phyloP scores from a whole-genome alignment of 2,797 vertebrate genomes.

The Synanceia verrucosa region DNA sequence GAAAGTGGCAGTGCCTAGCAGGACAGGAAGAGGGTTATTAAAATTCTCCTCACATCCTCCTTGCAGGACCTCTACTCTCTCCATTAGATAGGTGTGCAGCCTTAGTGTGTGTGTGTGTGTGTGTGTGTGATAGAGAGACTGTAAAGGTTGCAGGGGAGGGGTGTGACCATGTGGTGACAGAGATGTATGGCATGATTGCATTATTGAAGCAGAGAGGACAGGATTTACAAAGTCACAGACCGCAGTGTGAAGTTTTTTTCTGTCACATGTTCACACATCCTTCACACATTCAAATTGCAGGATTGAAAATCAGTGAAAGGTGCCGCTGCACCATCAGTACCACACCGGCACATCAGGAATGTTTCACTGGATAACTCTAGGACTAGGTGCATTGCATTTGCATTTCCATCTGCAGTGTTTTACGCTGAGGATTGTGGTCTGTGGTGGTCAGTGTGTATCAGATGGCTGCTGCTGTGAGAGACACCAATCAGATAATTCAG shows the following conservation, averaged over 20 bases:
- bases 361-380: background rate
- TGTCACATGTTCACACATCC: constrained; percentile 18
- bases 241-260: constrained; percentile 32
- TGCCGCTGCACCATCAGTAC: background rate
- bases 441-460: constrained; percentile 8
- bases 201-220: constrained; percentile 72
- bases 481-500: constrained; percentile 38
- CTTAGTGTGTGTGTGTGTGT: constrained; percentile 35
- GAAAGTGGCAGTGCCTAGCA: constrained; percentile 68
- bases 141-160: constrained; percentile 66
- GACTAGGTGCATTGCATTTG: constrained; percentile 1
- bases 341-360: background rate
- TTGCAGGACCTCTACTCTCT: constrained; percentile 79
- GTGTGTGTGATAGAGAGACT: constrained; percentile 25
- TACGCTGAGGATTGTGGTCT: background rate
- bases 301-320: background rate
- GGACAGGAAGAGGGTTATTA: constrained; percentile 77
- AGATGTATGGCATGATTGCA: constrained; percentile 78
- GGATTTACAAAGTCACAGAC: constrained; percentile 75
- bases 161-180: constrained; percentile 78
- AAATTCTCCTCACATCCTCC: constrained; percentile 82
- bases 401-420: constrained; percentile 27
- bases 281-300: background rate
- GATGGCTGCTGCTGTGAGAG: constrained; percentile 10
- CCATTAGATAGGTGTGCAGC: constrained; percentile 74